Percentiles rank a stretch among this genome's conserved stretches.
phyloP scores from a whole-genome alignment of 2,888 invertebrate species.

The Teleogryllus oceanicus region DNA sequence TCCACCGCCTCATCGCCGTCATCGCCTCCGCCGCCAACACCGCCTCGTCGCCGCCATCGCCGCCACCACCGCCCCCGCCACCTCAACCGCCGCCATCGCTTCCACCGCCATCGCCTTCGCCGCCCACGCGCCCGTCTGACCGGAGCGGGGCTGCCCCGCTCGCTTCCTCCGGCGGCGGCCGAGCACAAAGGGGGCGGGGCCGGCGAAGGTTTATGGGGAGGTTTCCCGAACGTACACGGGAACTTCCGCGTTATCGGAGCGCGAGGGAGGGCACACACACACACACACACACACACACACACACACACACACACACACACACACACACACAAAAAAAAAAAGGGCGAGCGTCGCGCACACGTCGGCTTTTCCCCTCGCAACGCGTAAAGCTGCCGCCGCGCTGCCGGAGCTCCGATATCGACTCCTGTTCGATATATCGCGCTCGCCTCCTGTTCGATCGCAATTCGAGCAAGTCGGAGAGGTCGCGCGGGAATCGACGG shows the following conservation, averaged over 20 bases:
- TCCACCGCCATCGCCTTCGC: too few species aligned
- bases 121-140: background rate
- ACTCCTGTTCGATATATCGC: conserved; percentile 10
- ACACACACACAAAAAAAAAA: background rate
- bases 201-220: background rate
- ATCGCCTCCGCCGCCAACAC: too few species aligned
- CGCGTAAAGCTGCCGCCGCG: background rate
- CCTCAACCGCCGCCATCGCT: too few species aligned
- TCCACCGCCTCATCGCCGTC: too few species aligned
- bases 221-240: conserved; percentile 18
- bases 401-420: background rate
- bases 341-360: background rate
- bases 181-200: conserved; percentile 2
- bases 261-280: background rate
- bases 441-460: background rate
- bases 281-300: too few species aligned
- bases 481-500: background rate
- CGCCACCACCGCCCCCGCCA: too few species aligned
- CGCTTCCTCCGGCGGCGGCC: background rate
- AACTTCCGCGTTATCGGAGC: background rate
- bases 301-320: background rate
- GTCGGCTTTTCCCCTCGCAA: background rate
- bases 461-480: background rate
- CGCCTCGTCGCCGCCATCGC: too few species aligned
- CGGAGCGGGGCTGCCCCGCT: background rate